Conservation (phyloP, 2,797 vertebrate genomes). For the Enteromius viviparus region DNA sequence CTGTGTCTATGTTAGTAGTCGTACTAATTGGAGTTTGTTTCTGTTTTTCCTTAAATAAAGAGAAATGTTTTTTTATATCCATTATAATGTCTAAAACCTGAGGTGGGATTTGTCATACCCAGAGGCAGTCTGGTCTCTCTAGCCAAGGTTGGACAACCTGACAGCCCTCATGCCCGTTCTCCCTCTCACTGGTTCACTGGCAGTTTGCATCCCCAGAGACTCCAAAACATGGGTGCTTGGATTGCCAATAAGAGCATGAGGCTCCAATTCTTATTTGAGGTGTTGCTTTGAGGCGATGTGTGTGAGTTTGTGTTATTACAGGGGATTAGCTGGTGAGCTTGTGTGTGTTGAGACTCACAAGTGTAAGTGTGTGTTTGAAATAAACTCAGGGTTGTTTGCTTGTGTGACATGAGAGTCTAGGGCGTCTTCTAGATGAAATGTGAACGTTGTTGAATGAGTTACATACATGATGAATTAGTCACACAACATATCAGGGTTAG, state of each 20-base stretch:
- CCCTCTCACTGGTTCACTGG: constrained; percentile 25
- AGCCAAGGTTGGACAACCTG: constrained; percentile 28
- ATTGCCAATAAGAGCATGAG: constrained; percentile 50
- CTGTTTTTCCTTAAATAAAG: constrained; percentile 20
- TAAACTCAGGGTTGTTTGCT: background rate
- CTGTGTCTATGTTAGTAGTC: background rate
- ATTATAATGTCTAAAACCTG: constrained; percentile 24
- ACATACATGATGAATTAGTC: background rate
- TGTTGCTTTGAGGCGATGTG: constrained; percentile 27
- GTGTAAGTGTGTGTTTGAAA: constrained; percentile 12
- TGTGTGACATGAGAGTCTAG: background rate
- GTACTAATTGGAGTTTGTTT: background rate
- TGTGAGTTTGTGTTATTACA: constrained; percentile 37
- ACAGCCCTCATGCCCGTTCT: constrained; percentile 18
- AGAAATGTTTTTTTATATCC: background rate
- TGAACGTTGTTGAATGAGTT: background rate
- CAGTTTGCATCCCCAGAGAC: constrained; percentile 24
- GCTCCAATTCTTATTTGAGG: constrained; percentile 42
- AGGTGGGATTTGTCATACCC: constrained; percentile 40
- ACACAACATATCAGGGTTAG: background rate
- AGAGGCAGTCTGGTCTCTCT: constrained; percentile 40
- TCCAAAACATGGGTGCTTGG: constrained; percentile 43
- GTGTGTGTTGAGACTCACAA: constrained; percentile 12
- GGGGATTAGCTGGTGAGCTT: constrained; percentile 46
- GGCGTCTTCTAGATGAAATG: background rate